Conservation (phyloP, 2,888 invertebrate genomes). For the Helicoverpa assulta region DNA sequence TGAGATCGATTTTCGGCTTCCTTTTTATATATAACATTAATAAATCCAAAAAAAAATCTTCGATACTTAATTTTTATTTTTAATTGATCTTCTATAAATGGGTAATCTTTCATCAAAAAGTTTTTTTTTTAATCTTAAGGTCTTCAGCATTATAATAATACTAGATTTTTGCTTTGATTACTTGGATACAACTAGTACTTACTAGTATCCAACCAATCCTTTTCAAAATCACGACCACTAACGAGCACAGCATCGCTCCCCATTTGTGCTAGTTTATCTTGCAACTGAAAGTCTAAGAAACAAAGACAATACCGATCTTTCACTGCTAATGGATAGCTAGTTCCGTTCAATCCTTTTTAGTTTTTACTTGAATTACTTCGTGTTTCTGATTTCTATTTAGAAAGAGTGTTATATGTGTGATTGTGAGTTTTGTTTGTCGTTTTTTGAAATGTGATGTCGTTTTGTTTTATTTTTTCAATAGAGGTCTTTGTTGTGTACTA, state of each 20-base stretch:
- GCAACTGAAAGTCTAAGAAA: conserved; percentile 25
- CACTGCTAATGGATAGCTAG: conserved; percentile 54
- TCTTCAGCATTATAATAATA: too few species aligned
- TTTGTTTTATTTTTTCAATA: not conserved
- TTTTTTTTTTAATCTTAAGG: too few species aligned
- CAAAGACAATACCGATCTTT: conserved; percentile 54
- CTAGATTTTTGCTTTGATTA: too few species aligned
- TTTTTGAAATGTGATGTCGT: not conserved
- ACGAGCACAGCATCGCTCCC: conserved; percentile 44
- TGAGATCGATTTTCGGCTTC: too few species aligned
- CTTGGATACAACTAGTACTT: too few species aligned
- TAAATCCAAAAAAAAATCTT: too few species aligned
- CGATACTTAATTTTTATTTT: too few species aligned
- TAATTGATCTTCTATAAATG: too few species aligned
- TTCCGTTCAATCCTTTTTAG: conserved; percentile 52
- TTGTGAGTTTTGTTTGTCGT: conserved; percentile 12
- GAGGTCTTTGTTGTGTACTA: too few species aligned
- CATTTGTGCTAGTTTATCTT: conserved; percentile 52
- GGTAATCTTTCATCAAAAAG: too few species aligned
- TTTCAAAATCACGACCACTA: conserved; percentile 35
- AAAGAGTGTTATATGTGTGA: not conserved
- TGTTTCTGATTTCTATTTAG: conserved; percentile 46
- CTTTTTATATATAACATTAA: too few species aligned
- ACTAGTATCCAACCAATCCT: conserved; percentile 10
- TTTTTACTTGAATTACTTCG: conserved; percentile 51